Evolutionary conservation across 2,797 vertebrate genomes (phyloP), one percentile per base, ranked within the genome.

Genomic region (Arctocebus calabarensis): DNA sequence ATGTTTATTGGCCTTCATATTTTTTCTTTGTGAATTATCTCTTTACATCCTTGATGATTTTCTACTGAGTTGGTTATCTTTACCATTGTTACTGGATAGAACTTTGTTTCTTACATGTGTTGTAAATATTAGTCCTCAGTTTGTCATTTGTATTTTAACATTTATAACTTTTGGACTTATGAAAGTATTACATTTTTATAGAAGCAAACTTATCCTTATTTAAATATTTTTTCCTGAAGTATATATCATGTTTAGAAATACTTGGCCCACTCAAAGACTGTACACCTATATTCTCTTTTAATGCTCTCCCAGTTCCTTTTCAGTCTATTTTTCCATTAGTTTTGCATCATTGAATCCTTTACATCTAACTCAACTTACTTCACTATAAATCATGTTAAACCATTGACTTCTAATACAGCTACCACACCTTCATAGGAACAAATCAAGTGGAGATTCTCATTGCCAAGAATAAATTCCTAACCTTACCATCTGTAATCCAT

Each of bases 261-360:
- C 34, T 81, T 90, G 73, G 55, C 40, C 40, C 48, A 90, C 57
- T 22, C 40, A 20, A n/a, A 77, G 34, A 70, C 77, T 74, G 75
- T 22, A 87, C 34, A 66, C 64, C 37, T 85, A 27, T 27, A 12
- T 93, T 95, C 94, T 57, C 71, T 84, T 45, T 25, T 32, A 37
- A 19, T n/a, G n/a, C 45, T 66, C 93, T 93, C 9, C 37, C 25
- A 71, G 22, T 94, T 96, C 75, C 52, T 66, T 94, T 93, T 84
- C 16, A 9, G 43, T 71, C 57, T 92, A 14, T 62, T 90, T 83
- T 48, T 87, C 94, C 83, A 45, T 75, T 89, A 29, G 32, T 81
- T 96, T 94, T 92, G 64, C 25, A 66, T 86, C 25, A 66, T 86
- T 10, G 83, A 92, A 71, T 94, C 17, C 74, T 92, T 94, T 87